Evolutionary conservation across 2,797 vertebrate species (phyloP).

Genomic region (Falco naumanni): DNA sequence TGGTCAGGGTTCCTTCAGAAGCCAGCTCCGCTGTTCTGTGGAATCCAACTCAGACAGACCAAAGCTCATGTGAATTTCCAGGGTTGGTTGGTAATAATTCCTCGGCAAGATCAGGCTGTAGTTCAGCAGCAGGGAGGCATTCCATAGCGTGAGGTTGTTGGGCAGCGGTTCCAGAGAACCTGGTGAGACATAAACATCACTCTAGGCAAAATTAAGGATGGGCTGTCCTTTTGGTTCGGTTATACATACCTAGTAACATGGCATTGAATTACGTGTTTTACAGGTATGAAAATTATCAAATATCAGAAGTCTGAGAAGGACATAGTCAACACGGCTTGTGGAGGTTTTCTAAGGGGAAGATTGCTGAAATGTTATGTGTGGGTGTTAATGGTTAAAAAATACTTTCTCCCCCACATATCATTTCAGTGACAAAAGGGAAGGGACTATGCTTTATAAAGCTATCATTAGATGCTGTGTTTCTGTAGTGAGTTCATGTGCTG

Average conservation of each 20-base stretch:
- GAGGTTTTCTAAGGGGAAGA: slow-evolving; percentile 16
- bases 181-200: background rate
- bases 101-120: background rate
- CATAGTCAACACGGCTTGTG: background rate
- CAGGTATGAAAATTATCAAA: background rate
- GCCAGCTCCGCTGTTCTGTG: background rate
- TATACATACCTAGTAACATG: background rate
- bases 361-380: background rate
- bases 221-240: background rate
- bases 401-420: background rate
- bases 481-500: background rate
- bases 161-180: background rate
- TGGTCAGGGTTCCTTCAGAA: background rate
- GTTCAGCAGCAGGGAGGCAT: background rate
- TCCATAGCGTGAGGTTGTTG: background rate
- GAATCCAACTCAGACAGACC: background rate
- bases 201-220: background rate
- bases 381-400: slow-evolving; percentile 40
- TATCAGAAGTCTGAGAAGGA: background rate
- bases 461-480: background rate
- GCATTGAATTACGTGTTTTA: background rate
- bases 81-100: background rate
- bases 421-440: slow-evolving; percentile 4
- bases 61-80: background rate
- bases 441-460: background rate